Conservation (phyloP, 2,797 vertebrate species). For the Buceros bicornis region DNA sequence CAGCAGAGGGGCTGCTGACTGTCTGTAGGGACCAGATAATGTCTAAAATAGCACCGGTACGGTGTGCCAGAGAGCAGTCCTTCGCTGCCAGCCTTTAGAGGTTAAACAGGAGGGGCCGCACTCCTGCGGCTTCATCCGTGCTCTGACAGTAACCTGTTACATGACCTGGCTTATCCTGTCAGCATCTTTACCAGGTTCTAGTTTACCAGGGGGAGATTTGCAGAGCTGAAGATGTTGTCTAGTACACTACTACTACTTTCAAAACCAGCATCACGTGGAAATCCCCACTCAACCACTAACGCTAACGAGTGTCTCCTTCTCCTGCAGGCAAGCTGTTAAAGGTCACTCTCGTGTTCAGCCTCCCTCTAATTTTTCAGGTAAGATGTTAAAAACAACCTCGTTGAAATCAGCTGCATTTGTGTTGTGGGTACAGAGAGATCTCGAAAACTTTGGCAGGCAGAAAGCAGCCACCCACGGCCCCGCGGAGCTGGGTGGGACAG, state of each 20-base stretch:
- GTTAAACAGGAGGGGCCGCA: not conserved
- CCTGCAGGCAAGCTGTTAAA: slow-evolving; percentile 71
- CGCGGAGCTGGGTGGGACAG: not conserved
- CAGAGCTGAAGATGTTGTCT: not conserved
- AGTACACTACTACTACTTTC: not conserved
- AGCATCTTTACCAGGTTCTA: not conserved
- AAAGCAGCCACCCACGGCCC: slow-evolving; percentile 9
- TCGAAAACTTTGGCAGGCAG: not conserved
- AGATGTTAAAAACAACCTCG: not conserved
- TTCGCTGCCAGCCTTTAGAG: not conserved
- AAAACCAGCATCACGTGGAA: not conserved
- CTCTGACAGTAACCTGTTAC: not conserved
- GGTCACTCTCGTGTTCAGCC: slow-evolving; percentile 52
- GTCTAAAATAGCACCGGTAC: not conserved
- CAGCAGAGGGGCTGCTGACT: not conserved
- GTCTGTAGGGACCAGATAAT: not conserved
- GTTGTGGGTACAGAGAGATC: not conserved
- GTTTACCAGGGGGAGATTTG: not conserved
- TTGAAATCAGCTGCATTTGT: not conserved
- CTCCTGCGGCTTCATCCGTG: not conserved
- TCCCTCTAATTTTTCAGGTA: slow-evolving; percentile 79
- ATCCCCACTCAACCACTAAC: not conserved
- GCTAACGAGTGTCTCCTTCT: not conserved
- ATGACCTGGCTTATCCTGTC: not conserved
- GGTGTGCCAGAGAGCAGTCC: rapidly evolving